Evolutionary conservation across 2,113 vertebrate species (phyloP).

Genomic region (Promerops cafer): DNA sequence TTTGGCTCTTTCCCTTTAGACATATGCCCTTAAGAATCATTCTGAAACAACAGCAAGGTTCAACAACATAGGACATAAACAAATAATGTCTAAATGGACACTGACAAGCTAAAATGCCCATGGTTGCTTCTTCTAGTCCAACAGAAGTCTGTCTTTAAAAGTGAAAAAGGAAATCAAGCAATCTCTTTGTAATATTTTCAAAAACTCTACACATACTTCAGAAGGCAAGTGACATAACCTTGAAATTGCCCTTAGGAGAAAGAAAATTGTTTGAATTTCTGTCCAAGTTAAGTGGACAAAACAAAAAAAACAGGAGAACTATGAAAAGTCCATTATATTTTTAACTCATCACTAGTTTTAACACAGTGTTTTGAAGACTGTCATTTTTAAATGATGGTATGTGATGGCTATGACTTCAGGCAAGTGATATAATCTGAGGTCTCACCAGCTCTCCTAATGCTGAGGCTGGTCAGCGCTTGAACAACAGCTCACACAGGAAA

Average conservation of each 20-base stretch:
- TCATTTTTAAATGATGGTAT: neutral
- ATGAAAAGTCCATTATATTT: neutral
- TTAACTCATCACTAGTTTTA: neutral
- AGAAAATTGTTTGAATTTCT: neutral
- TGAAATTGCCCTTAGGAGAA: neutral
- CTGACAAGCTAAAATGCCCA: neutral
- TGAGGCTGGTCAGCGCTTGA: neutral
- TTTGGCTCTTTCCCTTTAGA: neutral
- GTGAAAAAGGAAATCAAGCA: neutral
- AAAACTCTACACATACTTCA: neutral
- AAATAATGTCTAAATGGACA: neutral
- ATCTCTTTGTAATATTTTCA: neutral
- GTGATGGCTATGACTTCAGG: neutral
- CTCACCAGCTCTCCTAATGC: neutral
- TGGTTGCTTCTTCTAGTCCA: neutral
- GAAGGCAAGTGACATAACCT: neutral
- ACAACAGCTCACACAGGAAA: neutral
- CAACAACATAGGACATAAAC: neutral
- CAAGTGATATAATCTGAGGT: neutral
- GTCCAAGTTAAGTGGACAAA: neutral
- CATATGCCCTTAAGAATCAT: neutral
- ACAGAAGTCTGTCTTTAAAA: neutral
- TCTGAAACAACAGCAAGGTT: neutral
- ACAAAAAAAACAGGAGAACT: neutral
- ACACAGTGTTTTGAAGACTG: neutral